Conservation (phyloP, 2,888 invertebrate species). For the Abscondita cerata region DNA sequence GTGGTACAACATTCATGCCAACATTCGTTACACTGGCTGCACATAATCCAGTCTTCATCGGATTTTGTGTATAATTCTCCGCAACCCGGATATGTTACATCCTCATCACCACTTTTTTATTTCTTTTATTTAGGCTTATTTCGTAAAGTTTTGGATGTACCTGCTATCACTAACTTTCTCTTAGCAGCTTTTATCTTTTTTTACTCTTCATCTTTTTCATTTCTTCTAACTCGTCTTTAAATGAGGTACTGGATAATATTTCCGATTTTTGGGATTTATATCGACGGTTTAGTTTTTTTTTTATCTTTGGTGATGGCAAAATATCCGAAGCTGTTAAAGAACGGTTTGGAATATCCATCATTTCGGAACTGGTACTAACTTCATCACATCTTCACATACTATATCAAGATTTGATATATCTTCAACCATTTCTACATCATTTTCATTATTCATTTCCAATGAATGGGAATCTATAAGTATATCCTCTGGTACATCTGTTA, state of each 20-base stretch:
- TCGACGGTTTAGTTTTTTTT: not conserved
- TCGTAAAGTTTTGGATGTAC: not conserved
- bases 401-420: not conserved
- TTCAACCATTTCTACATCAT: no score
- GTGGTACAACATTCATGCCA: conserved; percentile 14
- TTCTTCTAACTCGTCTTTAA: not conserved
- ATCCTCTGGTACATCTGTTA: no score
- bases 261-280: conserved; percentile 1
- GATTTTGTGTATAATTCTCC: no score
- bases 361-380: not conserved
- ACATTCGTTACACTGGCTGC: conserved; percentile 9
- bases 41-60: no score
- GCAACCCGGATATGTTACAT: no score
- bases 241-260: conserved; percentile 4
- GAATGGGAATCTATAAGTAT: no score
- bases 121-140: conserved; percentile 3
- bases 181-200: conserved; percentile 1
- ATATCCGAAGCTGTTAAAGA: no score
- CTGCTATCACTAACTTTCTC: conserved; percentile 8
- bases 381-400: not conserved
- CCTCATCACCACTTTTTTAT: conserved; percentile 1
- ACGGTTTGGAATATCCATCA: no score
- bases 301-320: conserved; percentile 1
- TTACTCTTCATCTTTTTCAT: not conserved
- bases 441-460: no score